Base-by-base conservation (phyloP, 2,113 vertebrate species). In the Petrocephalus microphthalmus region DNA sequence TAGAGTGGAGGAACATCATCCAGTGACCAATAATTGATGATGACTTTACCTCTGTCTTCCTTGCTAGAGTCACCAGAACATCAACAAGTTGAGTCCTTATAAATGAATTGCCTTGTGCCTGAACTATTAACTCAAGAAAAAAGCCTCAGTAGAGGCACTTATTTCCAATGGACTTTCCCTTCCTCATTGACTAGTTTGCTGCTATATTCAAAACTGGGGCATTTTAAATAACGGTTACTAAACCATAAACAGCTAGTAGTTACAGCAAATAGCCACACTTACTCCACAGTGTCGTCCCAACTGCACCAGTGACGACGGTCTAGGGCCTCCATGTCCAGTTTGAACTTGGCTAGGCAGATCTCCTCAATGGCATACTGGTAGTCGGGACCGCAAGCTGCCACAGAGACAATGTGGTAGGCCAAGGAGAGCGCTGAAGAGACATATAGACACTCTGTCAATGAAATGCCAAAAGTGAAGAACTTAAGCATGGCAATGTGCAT, bases 231-330 rank as follows among this genome's bases (percentile, higher is more conserved):
- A 37, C 29, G 11, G 67, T 19, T 19, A 71, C 67, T 37, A 6
- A 37, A 19, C 5, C 17, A 42, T 7, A 33, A 42, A 0, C 71
- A 78, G n/a, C 25, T 13, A 10, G 49, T 3, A 25, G 25, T 22
- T 54, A 51, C 22, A 25, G 51, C 15, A 85, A 15, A n/a, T 17
- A 37, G 47, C 13, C 45, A 47, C 51, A 96, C 97, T 97, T 90
- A 99, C 98, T 94, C 89, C 17, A 97, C 87, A 0, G 97, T 98
- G 92, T 96, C 95, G 0, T 93, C 96, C 97, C 97, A 99, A 93
- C 96, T 96, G 0, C 98, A 99, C 97, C 98, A 98, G 29, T 95
- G 92, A 0, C 17, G 87, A 93, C 93, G 93, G 53, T 96, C 97
- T 0, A 98, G 91, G 64, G 93, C 94, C 57, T 97, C 95, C 98